Conservation (phyloP, 1,140 invertebrate species). For the Delia radicum region DNA sequence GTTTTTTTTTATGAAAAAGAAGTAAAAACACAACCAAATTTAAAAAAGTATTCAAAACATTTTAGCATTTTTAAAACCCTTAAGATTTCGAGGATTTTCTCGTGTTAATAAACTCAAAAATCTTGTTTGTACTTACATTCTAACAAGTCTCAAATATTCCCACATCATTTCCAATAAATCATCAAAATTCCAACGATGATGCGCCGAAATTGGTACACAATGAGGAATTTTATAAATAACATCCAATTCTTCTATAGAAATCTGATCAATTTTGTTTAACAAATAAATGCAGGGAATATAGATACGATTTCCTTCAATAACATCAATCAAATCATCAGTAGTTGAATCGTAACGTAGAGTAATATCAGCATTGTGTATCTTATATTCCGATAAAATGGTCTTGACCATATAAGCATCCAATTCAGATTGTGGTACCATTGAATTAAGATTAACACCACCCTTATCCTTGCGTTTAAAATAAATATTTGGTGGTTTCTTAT, state of each 20-base stretch:
- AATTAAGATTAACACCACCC: constrained; percentile 87
- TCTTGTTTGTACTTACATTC: constrained; percentile 71
- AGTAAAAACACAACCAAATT: not conserved
- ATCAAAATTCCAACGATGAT: constrained; percentile 99
- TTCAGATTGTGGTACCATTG: constrained; percentile 88
- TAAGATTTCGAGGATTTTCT: not conserved
- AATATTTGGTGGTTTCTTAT: constrained; percentile 97
- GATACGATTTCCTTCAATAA: constrained; percentile 97
- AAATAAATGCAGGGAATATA: constrained; percentile 99
- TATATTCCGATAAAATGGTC: constrained; percentile 95
- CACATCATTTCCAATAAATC: constrained; percentile 99
- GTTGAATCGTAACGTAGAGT: constrained; percentile 93
- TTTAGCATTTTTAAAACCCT: not conserved
- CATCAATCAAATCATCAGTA: constrained; percentile 97
- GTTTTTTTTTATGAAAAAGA: too few species aligned
- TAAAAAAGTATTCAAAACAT: too few species aligned
- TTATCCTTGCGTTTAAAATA: constrained; percentile 97
- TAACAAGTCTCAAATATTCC: constrained; percentile 92
- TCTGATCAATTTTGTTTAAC: constrained; percentile 98
- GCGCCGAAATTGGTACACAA: constrained; percentile 98
- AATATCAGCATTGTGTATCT: constrained; percentile 98
- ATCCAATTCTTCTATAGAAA: constrained; percentile 94
- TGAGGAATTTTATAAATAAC: constrained; percentile 99
- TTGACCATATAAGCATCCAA: constrained; percentile 94
- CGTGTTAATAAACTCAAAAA: not conserved